phyloP scores from a whole-genome alignment of 2,113 vertebrate genomes.

The Candoia aspera region DNA sequence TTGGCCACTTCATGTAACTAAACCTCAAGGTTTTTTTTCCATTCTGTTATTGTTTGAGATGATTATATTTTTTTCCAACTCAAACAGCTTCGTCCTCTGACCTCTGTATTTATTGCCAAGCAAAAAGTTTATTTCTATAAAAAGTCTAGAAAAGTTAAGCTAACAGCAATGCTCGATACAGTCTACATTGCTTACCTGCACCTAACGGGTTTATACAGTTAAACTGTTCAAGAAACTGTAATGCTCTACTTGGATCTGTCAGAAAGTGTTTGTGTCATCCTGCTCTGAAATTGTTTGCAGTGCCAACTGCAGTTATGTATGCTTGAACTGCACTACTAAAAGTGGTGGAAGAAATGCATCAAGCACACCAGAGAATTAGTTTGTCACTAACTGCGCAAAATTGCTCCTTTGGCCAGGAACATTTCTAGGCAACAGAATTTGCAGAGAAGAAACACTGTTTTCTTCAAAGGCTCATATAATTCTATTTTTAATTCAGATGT shows the following conservation, averaged over 20 bases:
- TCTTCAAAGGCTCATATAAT: neutral
- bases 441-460: neutral
- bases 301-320: neutral
- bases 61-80: neutral
- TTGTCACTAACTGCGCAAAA: neutral
- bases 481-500: neutral
- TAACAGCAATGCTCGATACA: neutral
- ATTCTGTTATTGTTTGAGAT: neutral
- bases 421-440: neutral
- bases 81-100: neutral
- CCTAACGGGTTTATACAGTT: neutral
- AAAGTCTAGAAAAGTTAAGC: neutral
- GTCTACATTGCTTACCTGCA: neutral
- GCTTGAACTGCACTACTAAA: neutral
- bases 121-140: neutral
- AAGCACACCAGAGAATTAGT: neutral
- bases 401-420: neutral
- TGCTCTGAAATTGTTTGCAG: neutral
- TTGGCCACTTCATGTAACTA: neutral
- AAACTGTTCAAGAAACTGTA: neutral
- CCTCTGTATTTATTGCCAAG: neutral
- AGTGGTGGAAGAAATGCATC: neutral
- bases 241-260: neutral
- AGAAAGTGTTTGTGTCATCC: neutral
- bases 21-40: neutral